Percentiles rank a stretch among this genome's conserved stretches.
Evolutionary conservation across 2,888 invertebrate species (phyloP).

Genomic region (Napeogenes sylphis): DNA sequence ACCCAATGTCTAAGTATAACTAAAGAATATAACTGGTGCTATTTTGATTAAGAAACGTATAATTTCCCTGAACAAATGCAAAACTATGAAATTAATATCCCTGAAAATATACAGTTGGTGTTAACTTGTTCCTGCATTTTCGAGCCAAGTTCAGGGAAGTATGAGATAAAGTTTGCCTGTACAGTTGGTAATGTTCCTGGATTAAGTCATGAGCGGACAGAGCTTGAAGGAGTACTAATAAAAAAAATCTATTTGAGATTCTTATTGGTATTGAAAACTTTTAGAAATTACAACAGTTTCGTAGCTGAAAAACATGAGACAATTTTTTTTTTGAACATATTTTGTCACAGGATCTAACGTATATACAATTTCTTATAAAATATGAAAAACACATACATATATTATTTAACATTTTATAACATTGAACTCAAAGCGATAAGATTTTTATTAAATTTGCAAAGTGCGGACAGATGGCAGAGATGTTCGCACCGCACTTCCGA

Average conservation of each 20-base stretch:
- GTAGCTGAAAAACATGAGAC: too few relatives aligned
- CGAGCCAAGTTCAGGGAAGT: conserved; percentile 47
- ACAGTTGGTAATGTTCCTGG: conserved; percentile 13
- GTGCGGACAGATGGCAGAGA: conserved; percentile 61
- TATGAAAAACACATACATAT: neutral
- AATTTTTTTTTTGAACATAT: too few relatives aligned
- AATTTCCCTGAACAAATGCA: conserved; percentile 34
- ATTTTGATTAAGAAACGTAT: neutral
- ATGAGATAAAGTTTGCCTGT: conserved; percentile 42
- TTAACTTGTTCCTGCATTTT: conserved; percentile 48
- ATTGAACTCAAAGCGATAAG: conserved; percentile 15
- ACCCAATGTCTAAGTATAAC: too few relatives aligned
- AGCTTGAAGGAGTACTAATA: neutral
- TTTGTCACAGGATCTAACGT: too few relatives aligned
- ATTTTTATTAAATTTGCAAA: conserved; percentile 62
- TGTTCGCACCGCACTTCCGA: conserved; percentile 61
- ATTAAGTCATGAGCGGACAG: neutral
- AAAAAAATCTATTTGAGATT: neutral
- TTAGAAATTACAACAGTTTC: too few relatives aligned
- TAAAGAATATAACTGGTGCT: neutral
- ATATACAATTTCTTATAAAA: neutral
- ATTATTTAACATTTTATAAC: neutral
- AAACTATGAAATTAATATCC: conserved; percentile 61
- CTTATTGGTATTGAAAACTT: too few relatives aligned
- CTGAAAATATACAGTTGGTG: conserved; percentile 58